Percentiles rank a stretch among this genome's conserved stretches.
Conservation (phyloP, 2,888 invertebrate genomes). For the Deilephila porcellus region DNA sequence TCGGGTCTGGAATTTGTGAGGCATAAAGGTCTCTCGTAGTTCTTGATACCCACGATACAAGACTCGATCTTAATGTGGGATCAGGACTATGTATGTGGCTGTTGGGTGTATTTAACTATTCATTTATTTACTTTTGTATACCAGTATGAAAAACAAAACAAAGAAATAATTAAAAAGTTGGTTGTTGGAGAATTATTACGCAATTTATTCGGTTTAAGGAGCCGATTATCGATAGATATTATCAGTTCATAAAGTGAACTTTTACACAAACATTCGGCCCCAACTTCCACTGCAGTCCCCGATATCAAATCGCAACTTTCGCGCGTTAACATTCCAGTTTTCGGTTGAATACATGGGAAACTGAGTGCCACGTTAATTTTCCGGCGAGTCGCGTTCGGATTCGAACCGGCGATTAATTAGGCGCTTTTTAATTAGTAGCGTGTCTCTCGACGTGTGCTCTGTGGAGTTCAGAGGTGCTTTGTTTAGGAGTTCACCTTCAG, state of each 20-base stretch:
- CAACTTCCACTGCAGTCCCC: neutral
- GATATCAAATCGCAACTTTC: conserved; percentile 5
- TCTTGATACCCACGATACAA: no score
- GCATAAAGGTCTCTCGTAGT: no score
- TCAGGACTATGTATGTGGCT: no score
- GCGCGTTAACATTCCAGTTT: conserved; percentile 10
- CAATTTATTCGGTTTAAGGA: no score
- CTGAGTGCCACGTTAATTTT: conserved; percentile 11
- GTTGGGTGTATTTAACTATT: no score
- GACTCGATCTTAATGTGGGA: no score
- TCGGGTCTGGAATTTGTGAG: no score
- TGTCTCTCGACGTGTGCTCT: conserved; percentile 3
- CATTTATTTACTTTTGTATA: no score
- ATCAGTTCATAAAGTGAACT: neutral
- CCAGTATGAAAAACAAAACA: no score
- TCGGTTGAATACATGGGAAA: conserved; percentile 1
- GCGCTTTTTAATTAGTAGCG: conserved; percentile 20
- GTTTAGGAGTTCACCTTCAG: neutral
- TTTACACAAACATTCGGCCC: neutral
- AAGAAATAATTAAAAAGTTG: no score
- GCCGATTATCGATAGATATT: no score
- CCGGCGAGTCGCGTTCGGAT: conserved; percentile 12
- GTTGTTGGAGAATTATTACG: no score
- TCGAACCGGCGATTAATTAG: conserved; percentile 21
- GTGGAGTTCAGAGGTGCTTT: neutral